Evolutionary conservation across 2,888 invertebrate species (phyloP).

Genomic region (Aspidiotus rigidus): DNA sequence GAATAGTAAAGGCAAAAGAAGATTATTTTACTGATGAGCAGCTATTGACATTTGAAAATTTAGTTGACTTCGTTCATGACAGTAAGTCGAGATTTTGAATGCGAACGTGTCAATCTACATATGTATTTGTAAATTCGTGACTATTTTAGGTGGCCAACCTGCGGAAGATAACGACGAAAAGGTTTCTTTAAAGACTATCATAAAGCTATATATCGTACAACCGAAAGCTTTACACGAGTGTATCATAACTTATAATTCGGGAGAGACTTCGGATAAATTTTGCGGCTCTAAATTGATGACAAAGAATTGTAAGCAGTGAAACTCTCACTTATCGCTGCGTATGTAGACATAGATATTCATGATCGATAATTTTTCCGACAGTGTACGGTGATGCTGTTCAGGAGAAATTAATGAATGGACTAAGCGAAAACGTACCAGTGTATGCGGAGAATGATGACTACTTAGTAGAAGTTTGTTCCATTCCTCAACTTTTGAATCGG

Average conservation of each 20-base stretch:
- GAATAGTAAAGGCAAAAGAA: conserved; percentile 67
- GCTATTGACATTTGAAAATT: not conserved
- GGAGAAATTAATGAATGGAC: not conserved
- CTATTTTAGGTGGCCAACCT: conserved; percentile 40
- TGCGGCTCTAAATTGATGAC: no score
- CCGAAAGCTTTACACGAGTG: conserved; percentile 57
- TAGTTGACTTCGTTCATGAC: not conserved
- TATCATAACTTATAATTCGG: conserved; percentile 19
- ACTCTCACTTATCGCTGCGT: no score
- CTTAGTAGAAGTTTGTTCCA: not conserved
- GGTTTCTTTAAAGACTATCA: conserved; percentile 48
- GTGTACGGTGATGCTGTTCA: no score
- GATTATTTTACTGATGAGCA: conserved; percentile 32
- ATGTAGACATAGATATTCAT: no score
- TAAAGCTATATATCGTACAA: conserved; percentile 68
- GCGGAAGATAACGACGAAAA: conserved; percentile 44
- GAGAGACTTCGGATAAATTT: not conserved
- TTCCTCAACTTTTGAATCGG: not conserved
- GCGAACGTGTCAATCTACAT: no score
- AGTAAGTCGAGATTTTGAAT: conserved; percentile 8
- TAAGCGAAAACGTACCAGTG: not conserved
- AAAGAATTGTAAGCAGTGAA: no score
- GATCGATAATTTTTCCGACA: no score
- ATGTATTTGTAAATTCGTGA: conserved; percentile 6
- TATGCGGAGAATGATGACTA: no score